Conservation (phyloP, 2,888 invertebrate genomes). For the Monopis laevigella region DNA sequence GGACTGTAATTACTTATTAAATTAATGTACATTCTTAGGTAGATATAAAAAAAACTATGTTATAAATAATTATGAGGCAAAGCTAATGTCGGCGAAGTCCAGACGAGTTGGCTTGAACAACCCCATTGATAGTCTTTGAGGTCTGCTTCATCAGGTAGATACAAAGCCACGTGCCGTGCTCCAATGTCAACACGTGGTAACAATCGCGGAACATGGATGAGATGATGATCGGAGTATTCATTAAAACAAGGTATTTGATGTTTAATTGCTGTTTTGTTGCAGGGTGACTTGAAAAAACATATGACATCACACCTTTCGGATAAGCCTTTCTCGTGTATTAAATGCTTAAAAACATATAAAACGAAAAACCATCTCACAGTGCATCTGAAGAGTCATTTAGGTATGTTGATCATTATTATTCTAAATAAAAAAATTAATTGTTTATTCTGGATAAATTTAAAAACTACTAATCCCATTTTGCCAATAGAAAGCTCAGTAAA, state of each 20-base stretch:
- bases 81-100: too few relatives aligned
- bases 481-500: too few relatives aligned
- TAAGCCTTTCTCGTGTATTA: slow-evolving; percentile 85
- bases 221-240: too few relatives aligned
- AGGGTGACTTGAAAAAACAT: slow-evolving; percentile 57
- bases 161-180: too few relatives aligned
- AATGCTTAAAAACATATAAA: slow-evolving; percentile 89
- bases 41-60: not conserved
- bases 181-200: too few relatives aligned
- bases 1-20: too few relatives aligned
- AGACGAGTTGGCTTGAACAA: not conserved
- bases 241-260: not conserved
- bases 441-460: too few relatives aligned
- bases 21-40: not conserved
- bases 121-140: not conserved
- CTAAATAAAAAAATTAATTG: too few relatives aligned
- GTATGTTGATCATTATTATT: too few relatives aligned
- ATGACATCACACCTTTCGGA: slow-evolving; percentile 78
- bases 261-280: slow-evolving; percentile 13
- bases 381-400: slow-evolving; percentile 84
- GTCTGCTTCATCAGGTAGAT: not conserved
- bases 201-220: too few relatives aligned
- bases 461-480: too few relatives aligned
- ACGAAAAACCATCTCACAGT: slow-evolving; percentile 85
- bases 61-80: too few relatives aligned